phyloP scores from a whole-genome alignment of 2,113 vertebrate genomes.

The Etheostoma cragini region DNA sequence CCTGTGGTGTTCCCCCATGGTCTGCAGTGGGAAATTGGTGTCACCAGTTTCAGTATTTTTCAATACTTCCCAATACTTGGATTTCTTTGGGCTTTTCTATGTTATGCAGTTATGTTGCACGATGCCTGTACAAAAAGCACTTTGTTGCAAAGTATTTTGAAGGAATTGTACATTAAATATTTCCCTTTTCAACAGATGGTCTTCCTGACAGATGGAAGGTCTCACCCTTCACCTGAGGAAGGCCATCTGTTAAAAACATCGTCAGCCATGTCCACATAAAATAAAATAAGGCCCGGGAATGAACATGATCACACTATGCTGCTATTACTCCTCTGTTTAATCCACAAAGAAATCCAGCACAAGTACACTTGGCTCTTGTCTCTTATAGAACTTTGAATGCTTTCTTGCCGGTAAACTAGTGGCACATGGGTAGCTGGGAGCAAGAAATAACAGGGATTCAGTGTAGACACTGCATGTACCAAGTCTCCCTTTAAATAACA shows the following conservation, averaged over 20 bases:
- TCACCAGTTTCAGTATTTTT: too few relatives aligned
- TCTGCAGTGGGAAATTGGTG: too few relatives aligned
- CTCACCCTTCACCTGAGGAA: slow-evolving; percentile 2
- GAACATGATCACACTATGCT: background rate
- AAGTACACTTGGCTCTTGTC: background rate
- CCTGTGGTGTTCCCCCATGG: too few relatives aligned
- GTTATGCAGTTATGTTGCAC: too few relatives aligned
- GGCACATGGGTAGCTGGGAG: slow-evolving; percentile 27
- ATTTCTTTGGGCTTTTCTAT: too few relatives aligned
- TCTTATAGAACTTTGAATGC: background rate
- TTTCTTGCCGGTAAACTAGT: slow-evolving; percentile 20
- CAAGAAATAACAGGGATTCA: slow-evolving; percentile 42
- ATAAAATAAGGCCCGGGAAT: background rate
- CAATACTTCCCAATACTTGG: too few relatives aligned
- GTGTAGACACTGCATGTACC: slow-evolving; percentile 17
- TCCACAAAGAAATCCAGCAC: background rate
- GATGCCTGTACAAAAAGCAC: background rate
- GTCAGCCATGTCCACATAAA: background rate
- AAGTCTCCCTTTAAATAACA: slow-evolving; percentile 44
- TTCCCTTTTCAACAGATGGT: slow-evolving; percentile 8
- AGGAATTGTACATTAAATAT: background rate
- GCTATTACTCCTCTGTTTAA: background rate
- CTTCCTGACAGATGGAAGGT: background rate
- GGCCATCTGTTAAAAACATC: background rate
- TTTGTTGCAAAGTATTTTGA: background rate